phyloP scores from a whole-genome alignment of 1,140 invertebrate species.

The Meloidogyne floridensis region DNA sequence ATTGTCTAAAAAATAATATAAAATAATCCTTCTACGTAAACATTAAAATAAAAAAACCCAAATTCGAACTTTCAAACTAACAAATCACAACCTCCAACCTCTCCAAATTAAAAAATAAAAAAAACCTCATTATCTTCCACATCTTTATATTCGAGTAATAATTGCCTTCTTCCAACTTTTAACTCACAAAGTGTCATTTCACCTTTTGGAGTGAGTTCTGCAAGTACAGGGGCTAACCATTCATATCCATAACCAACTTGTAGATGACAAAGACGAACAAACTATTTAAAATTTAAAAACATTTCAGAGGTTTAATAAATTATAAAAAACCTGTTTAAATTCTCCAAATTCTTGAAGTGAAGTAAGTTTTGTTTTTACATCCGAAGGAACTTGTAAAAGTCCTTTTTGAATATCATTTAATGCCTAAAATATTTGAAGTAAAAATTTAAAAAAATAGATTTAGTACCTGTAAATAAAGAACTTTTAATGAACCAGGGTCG shows the following conservation, averaged over 20 bases:
- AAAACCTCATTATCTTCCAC: conserved; percentile 39
- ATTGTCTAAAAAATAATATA: conserved; percentile 31
- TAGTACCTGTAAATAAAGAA: conserved; percentile 49
- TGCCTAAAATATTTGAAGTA: conserved; percentile 35
- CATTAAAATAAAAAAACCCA: no score
- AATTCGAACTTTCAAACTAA: no score
- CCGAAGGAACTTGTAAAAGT: conserved; percentile 34
- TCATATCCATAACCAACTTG: conserved; percentile 53
- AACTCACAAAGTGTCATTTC: conserved; percentile 33
- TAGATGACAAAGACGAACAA: conserved; percentile 47
- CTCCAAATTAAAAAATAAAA: background rate
- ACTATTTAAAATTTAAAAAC: conserved; percentile 33
- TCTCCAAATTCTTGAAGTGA: conserved; percentile 37
- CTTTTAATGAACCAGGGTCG: conserved; percentile 39
- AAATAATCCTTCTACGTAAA: no score
- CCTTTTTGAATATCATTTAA: conserved; percentile 48
- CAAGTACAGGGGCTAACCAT: conserved; percentile 38
- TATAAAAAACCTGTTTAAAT: conserved; percentile 37
- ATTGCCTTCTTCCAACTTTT: conserved; percentile 51
- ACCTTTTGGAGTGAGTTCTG: conserved; percentile 30
- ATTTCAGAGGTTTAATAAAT: background rate
- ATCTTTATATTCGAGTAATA: conserved; percentile 42
- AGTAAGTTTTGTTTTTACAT: conserved; percentile 38
- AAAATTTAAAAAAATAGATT: conserved; percentile 10
- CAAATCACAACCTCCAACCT: no score